Conservation (phyloP, 2,797 vertebrate species). For the Urophycis tenuis region DNA sequence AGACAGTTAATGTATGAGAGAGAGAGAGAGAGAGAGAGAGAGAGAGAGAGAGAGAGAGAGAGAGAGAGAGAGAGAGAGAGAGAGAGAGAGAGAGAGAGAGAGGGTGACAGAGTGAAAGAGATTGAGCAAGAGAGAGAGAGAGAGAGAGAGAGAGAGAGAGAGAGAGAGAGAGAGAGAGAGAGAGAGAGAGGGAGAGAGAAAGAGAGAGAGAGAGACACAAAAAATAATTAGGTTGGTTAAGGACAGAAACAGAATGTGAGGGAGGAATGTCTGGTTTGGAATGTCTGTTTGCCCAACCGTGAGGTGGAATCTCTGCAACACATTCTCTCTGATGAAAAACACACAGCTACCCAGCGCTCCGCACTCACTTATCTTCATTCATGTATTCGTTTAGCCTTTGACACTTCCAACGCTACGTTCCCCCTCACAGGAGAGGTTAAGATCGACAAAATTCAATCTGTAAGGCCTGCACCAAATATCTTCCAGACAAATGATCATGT, state of each 20-base stretch:
- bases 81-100: background rate
- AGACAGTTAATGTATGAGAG: background rate
- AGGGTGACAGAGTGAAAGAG: too few relatives aligned
- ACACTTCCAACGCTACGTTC: background rate
- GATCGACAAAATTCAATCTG: background rate
- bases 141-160: background rate
- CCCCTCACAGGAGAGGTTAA: background rate
- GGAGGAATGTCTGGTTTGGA: background rate
- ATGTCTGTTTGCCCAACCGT: too few relatives aligned
- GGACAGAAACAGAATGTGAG: background rate
- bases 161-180: too few relatives aligned
- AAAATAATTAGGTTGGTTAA: background rate
- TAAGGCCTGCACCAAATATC: background rate
- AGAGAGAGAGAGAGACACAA: background rate
- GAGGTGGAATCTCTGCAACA: too few relatives aligned
- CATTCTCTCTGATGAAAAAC: background rate
- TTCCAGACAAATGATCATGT: background rate
- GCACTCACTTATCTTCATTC: background rate
- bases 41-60: background rate
- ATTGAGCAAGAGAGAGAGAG: background rate
- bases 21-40: background rate
- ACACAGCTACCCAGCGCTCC: background rate
- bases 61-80: slow-evolving; percentile 4
- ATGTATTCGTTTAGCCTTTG: background rate
- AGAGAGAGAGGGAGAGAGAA: background rate